Evolutionary conservation across 2,113 vertebrate species (phyloP).

Genomic region (Poeciliopsis occidentalis): DNA sequence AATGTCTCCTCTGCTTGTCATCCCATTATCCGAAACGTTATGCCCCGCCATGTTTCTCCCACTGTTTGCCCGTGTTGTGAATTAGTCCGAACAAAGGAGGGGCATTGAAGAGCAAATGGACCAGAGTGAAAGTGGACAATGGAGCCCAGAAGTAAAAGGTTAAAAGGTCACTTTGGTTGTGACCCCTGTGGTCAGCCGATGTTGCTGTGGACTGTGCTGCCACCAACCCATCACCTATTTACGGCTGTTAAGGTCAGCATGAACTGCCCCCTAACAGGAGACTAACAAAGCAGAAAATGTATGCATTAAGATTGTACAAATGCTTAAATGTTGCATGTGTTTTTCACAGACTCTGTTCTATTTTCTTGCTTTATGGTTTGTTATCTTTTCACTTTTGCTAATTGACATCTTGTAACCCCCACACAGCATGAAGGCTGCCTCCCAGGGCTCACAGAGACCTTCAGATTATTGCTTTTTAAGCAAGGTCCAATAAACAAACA

Average conservation of each 20-base stretch:
- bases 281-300: background rate
- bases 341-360: constrained; percentile 2
- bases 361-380: constrained; percentile 19
- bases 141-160: constrained; percentile 48
- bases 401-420: constrained; percentile 48
- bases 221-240: constrained; percentile 50
- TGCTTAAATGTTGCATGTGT: background rate
- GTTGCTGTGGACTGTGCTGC: constrained; percentile 49
- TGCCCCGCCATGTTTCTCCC: constrained; percentile 26
- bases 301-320: constrained; percentile 1
- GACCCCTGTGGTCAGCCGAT: constrained; percentile 56
- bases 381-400: constrained; percentile 29
- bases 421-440: constrained; percentile 24
- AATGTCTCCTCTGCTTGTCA: constrained; percentile 29
- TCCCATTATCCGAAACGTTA: constrained; percentile 55
- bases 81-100: constrained; percentile 44
- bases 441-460: constrained; percentile 55
- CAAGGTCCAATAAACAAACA: constrained; percentile 81
- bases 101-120: constrained; percentile 43
- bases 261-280: constrained; percentile 30
- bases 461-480: constrained; percentile 74
- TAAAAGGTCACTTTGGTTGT: constrained; percentile 43
- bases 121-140: constrained; percentile 52
- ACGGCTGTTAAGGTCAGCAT: constrained; percentile 44
- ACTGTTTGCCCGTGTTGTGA: constrained; percentile 18